Evolutionary conservation across 2,797 vertebrate species (phyloP).

Genomic region (Tapirus indicus): DNA sequence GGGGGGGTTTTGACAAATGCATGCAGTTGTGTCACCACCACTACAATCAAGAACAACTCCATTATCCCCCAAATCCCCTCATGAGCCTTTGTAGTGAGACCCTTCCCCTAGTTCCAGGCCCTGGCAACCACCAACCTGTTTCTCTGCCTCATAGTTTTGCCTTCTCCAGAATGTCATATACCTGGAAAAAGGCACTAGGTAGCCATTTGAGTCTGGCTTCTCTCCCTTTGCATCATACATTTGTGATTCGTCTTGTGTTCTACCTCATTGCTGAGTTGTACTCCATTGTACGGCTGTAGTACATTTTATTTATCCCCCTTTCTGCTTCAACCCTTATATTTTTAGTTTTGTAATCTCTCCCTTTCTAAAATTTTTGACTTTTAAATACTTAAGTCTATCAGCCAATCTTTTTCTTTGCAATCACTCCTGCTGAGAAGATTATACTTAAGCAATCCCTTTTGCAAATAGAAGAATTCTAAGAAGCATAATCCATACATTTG

Average conservation of each 20-base stretch:
- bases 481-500: background rate
- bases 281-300: fast-evolving
- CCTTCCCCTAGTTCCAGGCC: background rate
- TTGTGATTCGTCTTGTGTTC: no score
- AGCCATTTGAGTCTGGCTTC: background rate
- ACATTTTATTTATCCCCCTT: background rate
- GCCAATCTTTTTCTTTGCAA: background rate
- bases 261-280: background rate
- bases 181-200: background rate
- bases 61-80: background rate
- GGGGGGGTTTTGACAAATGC: background rate
- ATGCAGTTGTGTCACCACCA: background rate
- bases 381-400: background rate
- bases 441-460: background rate
- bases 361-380: background rate
- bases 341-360: background rate
- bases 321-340: background rate
- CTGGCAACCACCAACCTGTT: background rate
- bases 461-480: background rate
- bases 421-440: background rate
- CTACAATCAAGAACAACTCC: background rate
- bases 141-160: background rate
- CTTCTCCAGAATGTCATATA: background rate
- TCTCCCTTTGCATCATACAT: fast-evolving
- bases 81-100: background rate